Conservation (phyloP, 2,888 invertebrate species). For the Caenorhabditis wallacei region DNA sequence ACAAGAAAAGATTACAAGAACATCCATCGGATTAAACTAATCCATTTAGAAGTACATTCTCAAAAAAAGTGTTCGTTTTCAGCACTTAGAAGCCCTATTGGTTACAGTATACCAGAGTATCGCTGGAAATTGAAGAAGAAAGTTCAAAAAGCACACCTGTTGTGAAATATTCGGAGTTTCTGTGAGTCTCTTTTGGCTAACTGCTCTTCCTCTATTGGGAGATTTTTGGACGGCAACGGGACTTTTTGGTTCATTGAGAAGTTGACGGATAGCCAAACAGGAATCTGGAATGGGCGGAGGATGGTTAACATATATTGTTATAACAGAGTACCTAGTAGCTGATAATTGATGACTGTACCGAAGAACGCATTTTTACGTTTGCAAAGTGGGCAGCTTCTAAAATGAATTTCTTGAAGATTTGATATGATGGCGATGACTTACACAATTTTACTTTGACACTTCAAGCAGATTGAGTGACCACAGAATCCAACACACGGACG, state of each 20-base stretch:
- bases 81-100: background rate
- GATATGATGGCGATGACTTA: constrained; percentile 8
- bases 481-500: constrained; percentile 67
- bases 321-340: constrained; percentile 62
- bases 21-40: background rate
- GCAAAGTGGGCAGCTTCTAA: constrained; percentile 61
- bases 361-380: constrained; percentile 67
- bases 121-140: too few species aligned
- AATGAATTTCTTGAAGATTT: background rate
- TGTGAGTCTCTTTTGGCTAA: constrained; percentile 31
- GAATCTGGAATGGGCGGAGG: constrained; percentile 59
- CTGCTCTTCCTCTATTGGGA: constrained; percentile 35
- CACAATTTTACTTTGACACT: constrained; percentile 64
- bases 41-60: background rate
- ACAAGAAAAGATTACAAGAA: too few species aligned
- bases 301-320: too few species aligned
- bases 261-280: constrained; percentile 50
- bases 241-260: constrained; percentile 47
- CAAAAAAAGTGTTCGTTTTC: background rate
- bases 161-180: constrained; percentile 66
- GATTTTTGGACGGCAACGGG: constrained; percentile 31
- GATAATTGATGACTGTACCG: constrained; percentile 67
- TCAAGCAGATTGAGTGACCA: constrained; percentile 64
- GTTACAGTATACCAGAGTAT: background rate
- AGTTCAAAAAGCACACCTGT: constrained; percentile 38